Evolutionary conservation across 2,888 invertebrate genomes (phyloP), one percentile per base, ranked within the genome.

Genomic region (Leucophenga maculata): DNA sequence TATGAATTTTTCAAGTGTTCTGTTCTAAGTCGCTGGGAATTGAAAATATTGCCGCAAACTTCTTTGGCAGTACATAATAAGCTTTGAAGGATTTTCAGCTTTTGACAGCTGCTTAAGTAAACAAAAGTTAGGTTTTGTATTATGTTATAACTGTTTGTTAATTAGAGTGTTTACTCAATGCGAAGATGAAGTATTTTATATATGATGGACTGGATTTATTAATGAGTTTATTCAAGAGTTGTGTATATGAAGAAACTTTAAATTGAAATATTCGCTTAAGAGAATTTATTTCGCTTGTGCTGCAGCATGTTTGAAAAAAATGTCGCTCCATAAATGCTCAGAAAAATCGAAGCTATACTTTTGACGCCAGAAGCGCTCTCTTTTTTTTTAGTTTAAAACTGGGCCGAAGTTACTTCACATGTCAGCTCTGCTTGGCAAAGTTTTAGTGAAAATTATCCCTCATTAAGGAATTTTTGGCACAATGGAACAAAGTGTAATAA

Each of bases 1-100:
- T 80, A 80, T 80, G 80, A 80, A 80, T 80, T 82, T 80, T 82
- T 80, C 78, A 80, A 80, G 80, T 79, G 82, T 78, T 74, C 20
- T 44, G 31, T 50, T 39, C 11, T 54, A 16, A 32, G 59, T 59
- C 31, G 26, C 32, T 32, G 59, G 32, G 59, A 59, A 59, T 59
- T 26, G 26, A 32, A 59, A 59, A 14, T n/a, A 31, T 52, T 14
- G 39, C 60, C 60, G 64, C 50, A 69, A 32, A 69, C 62, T 57
- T 72, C 73, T 73, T 69, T 76, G 65, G 68, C 65, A 68, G 60
- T n/a, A n/a, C n/a, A 8, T 39, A 39, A 39, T 50, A 13, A 3
- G 50, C 50, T 50, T 50, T 50, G 50, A 50, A 50, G 18, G n/a
- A 16, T 50, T 18, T 50, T 50, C 50, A 31, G 31, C 14, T n/a